Base-by-base conservation (phyloP, 2,888 invertebrate species). In the Halocaridina rubra region DNA sequence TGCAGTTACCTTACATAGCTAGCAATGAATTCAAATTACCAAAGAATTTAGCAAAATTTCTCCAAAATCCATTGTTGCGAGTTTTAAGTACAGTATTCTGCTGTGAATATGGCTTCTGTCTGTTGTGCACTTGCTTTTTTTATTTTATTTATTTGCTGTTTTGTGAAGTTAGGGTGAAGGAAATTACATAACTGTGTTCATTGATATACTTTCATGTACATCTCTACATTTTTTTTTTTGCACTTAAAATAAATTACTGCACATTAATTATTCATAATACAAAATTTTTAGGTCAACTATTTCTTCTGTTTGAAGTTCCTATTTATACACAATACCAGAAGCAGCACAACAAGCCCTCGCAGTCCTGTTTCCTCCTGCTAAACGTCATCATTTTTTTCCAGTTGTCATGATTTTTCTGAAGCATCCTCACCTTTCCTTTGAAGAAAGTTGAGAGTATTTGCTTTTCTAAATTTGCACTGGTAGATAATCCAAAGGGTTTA, bases 351-450 rank as follows among this genome's bases (percentile, higher is more conserved):
- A 82, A 82, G 82, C 82, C 82, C 77, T 71, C 77, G 82, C 82
- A 82, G 39, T 78, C 78, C 72, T 78, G 32, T 75, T 39, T 33
- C 30, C 39, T 29, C 53, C 53, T 53, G 16, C 10, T 53, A n/a
- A n/a, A n/a, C n/a, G n/a, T n/a, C n/a, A n/a, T n/a, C n/a, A n/a
- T 2, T 53, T 19, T 13, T 53, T 19, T 53, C 16, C 16, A 4
- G 53, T 53, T 16, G 53, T n/a, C n/a, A n/a, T n/a, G 24, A 16
- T 16, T 67, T 16, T 46, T 33, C 3, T 32, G 1, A 16, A 71
- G 82, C 82, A 82, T 33, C 72, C 77, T 82, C 78, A 71, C 57
- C 72, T 82, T 82, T 82, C 82, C 82, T 27, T 3, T 24, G 82
- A 24, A 77, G 82, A 82, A 82, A 82, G 53, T 39, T n/a, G n/a